Conservation (phyloP, 2,888 invertebrate genomes). For the Dyspetes luteomarginatus region DNA sequence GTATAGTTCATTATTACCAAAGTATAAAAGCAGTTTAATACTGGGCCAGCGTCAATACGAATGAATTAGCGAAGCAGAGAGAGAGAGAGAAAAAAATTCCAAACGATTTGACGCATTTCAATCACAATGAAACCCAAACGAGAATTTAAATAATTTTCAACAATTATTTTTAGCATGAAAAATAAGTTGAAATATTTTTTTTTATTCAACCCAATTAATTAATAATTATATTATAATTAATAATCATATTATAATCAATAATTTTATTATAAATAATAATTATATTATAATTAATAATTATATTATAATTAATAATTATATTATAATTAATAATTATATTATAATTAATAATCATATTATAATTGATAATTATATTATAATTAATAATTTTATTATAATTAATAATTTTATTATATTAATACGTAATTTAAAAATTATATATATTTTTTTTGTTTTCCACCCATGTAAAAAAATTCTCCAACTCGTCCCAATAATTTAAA, state of each 20-base stretch:
- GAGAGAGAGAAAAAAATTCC: background rate
- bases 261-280: background rate
- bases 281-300: no score
- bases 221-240: background rate
- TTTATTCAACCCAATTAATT: background rate
- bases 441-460: no score
- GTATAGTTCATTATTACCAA: conserved; percentile 11
- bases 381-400: no score
- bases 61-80: background rate
- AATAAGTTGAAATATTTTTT: background rate
- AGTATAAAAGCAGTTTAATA: background rate
- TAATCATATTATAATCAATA: background rate
- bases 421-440: no score
- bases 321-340: no score
- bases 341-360: no score
- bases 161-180: background rate
- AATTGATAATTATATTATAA: no score
- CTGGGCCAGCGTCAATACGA: background rate
- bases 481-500: no score
- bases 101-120: background rate
- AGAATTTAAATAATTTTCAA: background rate
- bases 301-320: no score
- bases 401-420: background rate
- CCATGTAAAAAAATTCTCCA: no score
- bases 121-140: background rate